Evolutionary conservation across 2,888 invertebrate species (phyloP), one percentile per base, ranked within the genome.

Genomic region (Dryadula phaetusa): DNA sequence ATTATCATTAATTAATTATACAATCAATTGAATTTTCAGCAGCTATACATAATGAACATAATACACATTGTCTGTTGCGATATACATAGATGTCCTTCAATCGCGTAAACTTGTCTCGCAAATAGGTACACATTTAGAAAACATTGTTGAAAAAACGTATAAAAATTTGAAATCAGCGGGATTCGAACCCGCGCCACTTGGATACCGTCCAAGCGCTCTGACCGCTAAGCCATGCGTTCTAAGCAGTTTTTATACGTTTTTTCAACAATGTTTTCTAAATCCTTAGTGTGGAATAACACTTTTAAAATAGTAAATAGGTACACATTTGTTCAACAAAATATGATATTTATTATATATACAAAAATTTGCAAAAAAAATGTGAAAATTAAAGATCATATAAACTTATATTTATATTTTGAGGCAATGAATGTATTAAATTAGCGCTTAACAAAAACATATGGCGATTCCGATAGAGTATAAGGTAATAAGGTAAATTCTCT

Each of bases 1-100:
- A 76, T 75, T 78, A 76, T 72, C 76, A 79, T 77, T 77, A 77
- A 75, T 76, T 69, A 72, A 69, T 70, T 70, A 75, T 75, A 74
- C 69, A 72, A 72, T 62, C 69, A 12, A 54, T 64, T 66, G 53
- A 62, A 62, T 61, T 69, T 66, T 63, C 54, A 61, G 47, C 66
- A 66, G 53, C 20, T 46, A 22, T 37, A 47, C 34, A 20, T 66
- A 12, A 49, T 22, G 22, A 16, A 28, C n/a, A 12, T 18, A 61
- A 44, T 16, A n/a, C n/a, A 22, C 6, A 34, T 28, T 25, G n/a
- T 14, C 16, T 53, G 32, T 34, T 16, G 34, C 22, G 46, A 34
- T 65, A 25, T 37, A 37, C 1, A 37, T 3, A 6, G 3, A 10
- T 12, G 6, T 37, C 1, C 12, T 37, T 37, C 12, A 37, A 37